phyloP scores from a whole-genome alignment of 1,140 invertebrate genomes.

The Phenacoccus solenopsis region DNA sequence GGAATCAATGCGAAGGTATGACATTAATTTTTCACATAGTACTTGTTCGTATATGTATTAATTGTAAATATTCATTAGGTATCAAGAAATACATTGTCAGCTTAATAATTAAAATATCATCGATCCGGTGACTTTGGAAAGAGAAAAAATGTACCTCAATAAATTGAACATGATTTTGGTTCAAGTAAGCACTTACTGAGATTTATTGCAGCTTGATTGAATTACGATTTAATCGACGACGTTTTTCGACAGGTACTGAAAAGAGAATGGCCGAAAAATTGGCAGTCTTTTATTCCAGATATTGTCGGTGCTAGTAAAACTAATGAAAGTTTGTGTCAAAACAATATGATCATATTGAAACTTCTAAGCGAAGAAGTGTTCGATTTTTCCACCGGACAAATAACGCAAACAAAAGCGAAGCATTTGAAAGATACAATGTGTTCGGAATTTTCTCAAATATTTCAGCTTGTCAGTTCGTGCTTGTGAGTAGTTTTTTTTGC shows the following conservation, averaged over 20 bases:
- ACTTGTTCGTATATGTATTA: neutral
- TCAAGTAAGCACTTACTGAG: constrained; percentile 42
- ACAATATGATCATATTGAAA: constrained; percentile 98
- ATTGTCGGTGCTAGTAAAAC: constrained; percentile 98
- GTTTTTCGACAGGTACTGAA: constrained; percentile 72
- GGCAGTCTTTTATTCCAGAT: constrained; percentile 97
- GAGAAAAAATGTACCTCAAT: constrained; percentile 92
- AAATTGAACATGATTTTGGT: constrained; percentile 99
- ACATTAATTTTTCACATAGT: neutral
- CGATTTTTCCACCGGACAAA: constrained; percentile 94
- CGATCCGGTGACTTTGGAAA: constrained; percentile 73
- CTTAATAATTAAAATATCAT: constrained; percentile 96
- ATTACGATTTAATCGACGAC: neutral
- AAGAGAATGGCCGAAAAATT: constrained; percentile 98
- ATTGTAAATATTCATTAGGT: neutral
- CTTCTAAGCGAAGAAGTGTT: constrained; percentile 96
- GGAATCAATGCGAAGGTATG: constrained; percentile 92
- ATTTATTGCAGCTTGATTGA: neutral
- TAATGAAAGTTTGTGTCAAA: constrained; percentile 97
- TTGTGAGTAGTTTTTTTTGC: constrained; percentile 40
- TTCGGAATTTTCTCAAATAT: constrained; percentile 95
- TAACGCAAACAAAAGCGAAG: constrained; percentile 98
- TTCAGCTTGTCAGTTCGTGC: constrained; percentile 95
- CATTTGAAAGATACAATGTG: constrained; percentile 99
- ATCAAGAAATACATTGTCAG: constrained; percentile 99